Evolutionary conservation across 2,888 invertebrate genomes (phyloP), one percentile per base, ranked within the genome.

Genomic region (Hipparchia semele): DNA sequence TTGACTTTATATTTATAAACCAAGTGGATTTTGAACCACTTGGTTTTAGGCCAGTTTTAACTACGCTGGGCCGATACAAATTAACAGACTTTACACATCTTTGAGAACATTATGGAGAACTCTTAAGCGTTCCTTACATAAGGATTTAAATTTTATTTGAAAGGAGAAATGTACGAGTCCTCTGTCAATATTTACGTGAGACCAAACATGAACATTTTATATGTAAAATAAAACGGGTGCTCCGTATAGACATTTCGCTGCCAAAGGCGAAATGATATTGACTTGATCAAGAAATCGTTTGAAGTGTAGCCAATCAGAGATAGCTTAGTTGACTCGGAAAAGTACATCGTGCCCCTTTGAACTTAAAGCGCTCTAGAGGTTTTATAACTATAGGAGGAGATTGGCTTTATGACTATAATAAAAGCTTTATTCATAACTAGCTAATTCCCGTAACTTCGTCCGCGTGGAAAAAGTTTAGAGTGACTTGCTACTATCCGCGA

Each of bases 321-420:
- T 12, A 71, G 61, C 67, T 61, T 66, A 71, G 53, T 56, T 67
- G 67, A 67, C 71, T 71, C 67, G 67, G 61, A 67, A 71, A 71
- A 67, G 67, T 67, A 71, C 60, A 66, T 54, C 49, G 39, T 12
- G 56, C 56, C 46, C 56, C 62, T 64, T 70, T 70, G 46, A 70
- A 70, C 70, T 56, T 58, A 13, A 70, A 12, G 56, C 23, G 46
- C 62, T 64, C 62, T 64, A 46, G 70, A 46, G 51, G 6, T 51
- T 64, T 23, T 23, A 23, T 23, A 23, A 23, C 23, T 23, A 23
- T 23, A 23, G 23, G 23, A 23, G 23, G 23, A 2, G 46, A 13
- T 62, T 62, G 58, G 8, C 10, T 33, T 23, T 23, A 23, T 23
- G 23, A 23, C 23, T 23, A 23, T 23, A 23, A 23, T 23, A 23